These are phyloP conservation scores for Hyposoter dolosus DNA, from an alignment of 2,888 invertebrate species.

Conservation along the genomic window DNA sequence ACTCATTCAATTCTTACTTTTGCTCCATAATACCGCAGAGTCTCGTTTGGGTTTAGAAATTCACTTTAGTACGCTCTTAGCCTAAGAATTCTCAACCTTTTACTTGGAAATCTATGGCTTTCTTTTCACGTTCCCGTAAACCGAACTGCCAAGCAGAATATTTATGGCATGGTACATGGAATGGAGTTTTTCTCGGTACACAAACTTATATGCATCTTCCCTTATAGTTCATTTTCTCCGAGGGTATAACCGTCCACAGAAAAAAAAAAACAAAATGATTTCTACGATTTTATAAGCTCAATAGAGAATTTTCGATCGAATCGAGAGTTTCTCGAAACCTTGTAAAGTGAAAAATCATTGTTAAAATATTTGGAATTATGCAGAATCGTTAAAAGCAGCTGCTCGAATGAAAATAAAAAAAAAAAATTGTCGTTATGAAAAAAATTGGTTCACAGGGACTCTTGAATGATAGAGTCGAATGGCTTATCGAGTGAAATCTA, in stretches of 20 bases:
- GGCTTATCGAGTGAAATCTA: background rate
- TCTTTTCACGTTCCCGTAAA: too few species aligned
- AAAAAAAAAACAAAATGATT: background rate
- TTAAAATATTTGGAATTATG: background rate
- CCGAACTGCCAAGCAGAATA: too few species aligned
- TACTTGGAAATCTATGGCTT: too few species aligned
- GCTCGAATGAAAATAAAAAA: background rate
- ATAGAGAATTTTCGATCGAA: background rate
- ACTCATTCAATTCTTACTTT: background rate
- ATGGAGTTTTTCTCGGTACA: too few species aligned
- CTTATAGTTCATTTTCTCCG: too few species aligned
- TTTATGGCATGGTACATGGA: too few species aligned
- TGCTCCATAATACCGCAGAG: too few species aligned
- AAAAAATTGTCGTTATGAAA: background rate
- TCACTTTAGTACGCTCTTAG: too few species aligned
- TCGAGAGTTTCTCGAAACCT: background rate
- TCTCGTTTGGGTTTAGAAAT: too few species aligned
- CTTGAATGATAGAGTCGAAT: background rate
- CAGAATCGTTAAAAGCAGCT: background rate
- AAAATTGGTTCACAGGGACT: background rate
- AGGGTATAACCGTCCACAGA: too few species aligned
- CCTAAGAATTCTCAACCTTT: too few species aligned
- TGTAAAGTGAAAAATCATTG: background rate
- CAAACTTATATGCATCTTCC: too few species aligned
- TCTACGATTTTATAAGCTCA: background rate